A percentile compares a stretch with the other conserved stretches of the same genome.
Evolutionary conservation across 2,113 vertebrate genomes (phyloP).

Genomic region (Cheilinus undulatus): DNA sequence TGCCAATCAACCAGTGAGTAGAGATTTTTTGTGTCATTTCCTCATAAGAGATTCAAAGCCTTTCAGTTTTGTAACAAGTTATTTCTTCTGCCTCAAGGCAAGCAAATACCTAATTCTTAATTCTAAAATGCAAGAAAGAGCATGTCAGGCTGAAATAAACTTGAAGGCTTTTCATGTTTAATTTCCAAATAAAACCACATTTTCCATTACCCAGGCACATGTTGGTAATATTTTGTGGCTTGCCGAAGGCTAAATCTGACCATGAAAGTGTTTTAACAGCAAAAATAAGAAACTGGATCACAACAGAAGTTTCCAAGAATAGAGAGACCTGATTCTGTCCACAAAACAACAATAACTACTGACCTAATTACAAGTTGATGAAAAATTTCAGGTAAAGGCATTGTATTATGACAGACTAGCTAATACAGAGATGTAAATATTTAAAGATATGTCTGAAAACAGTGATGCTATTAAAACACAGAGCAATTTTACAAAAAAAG

Average conservation of each 20-base stretch:
- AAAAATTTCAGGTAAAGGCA: too few species aligned
- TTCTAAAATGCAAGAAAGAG: background rate
- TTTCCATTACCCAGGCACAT: background rate
- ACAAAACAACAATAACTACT: background rate
- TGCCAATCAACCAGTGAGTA: background rate
- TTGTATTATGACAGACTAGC: too few species aligned
- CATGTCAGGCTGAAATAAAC: background rate
- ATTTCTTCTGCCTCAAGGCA: background rate
- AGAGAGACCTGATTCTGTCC: background rate
- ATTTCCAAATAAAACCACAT: constrained; percentile 16
- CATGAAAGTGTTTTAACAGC: constrained; percentile 3
- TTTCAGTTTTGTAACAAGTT: background rate
- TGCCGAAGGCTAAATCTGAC: background rate
- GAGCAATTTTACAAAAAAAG: too few species aligned
- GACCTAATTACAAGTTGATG: too few species aligned
- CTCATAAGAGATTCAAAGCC: background rate
- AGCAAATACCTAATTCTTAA: background rate
- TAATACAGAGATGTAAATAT: too few species aligned
- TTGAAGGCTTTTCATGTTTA: constrained; percentile 11
- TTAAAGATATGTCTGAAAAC: too few species aligned
- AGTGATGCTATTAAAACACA: too few species aligned
- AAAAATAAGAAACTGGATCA: constrained; percentile 5
- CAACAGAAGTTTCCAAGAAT: constrained; percentile 1
- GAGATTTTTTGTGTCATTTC: background rate
- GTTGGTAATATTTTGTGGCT: background rate